Conservation (phyloP, 2,797 vertebrate genomes). For the Oceanodroma leucorhoa region DNA sequence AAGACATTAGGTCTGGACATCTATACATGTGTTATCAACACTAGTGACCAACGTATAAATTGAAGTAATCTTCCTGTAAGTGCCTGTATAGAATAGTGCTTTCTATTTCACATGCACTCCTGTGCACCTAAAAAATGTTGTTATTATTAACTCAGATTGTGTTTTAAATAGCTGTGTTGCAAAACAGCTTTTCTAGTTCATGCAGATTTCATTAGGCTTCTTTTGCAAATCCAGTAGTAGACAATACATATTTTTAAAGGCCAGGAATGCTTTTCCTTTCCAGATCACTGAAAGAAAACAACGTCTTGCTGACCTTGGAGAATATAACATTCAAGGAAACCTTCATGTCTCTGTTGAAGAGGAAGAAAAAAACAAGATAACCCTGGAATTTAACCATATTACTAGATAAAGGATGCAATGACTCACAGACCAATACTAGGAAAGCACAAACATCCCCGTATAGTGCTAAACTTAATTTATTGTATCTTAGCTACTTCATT, state of each 20-base stretch:
- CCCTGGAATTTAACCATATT: constrained; percentile 22
- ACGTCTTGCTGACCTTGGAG: constrained; percentile 1
- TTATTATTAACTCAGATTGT: neutral
- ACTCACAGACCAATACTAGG: neutral
- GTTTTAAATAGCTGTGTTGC: neutral
- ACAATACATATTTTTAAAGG: constrained; percentile 2
- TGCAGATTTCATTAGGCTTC: neutral
- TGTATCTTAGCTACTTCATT: constrained; percentile 12
- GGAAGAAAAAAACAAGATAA: neutral
- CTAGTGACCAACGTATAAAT: neutral
- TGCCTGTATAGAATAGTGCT: neutral
- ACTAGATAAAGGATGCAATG: neutral
- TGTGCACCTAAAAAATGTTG: neutral
- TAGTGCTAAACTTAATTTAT: constrained; percentile 4
- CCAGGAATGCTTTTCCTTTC: constrained; percentile 13
- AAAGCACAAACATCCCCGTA: neutral
- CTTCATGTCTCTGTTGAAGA: neutral
- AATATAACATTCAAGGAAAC: constrained; percentile 11
- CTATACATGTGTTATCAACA: neutral
- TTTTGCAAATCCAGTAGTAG: neutral
- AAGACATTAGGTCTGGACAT: neutral
- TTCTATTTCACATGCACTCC: neutral
- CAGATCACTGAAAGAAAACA: neutral
- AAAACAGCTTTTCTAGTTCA: neutral
- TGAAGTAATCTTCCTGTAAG: neutral